Evolutionary conservation across 2,797 vertebrate species (phyloP).

Genomic region (Basileuterus tristriatus): DNA sequence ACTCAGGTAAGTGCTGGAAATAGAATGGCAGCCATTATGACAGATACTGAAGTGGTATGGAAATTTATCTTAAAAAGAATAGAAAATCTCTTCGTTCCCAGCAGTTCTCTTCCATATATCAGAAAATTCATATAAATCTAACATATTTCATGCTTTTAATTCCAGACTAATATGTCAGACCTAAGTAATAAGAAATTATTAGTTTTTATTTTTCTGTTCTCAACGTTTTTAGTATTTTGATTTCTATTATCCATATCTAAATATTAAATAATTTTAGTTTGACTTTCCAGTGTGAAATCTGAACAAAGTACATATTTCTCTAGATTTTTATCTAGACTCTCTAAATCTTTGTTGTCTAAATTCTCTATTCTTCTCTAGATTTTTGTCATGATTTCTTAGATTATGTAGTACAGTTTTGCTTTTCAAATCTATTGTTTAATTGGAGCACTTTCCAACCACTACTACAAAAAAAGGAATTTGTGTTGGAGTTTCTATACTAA

Average conservation of each 20-base stretch:
- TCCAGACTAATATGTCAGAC: background rate
- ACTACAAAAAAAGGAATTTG: background rate
- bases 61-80: background rate
- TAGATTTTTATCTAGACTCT: background rate
- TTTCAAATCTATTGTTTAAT: background rate
- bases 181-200: background rate
- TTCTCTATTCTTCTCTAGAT: background rate
- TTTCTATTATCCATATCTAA: slow-evolving; percentile 54
- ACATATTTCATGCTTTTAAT: background rate
- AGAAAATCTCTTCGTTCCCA: background rate
- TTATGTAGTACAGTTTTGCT: background rate
- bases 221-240: background rate
- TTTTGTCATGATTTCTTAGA: background rate
- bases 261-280: slow-evolving; percentile 58
- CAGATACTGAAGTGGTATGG: background rate
- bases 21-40: background rate
- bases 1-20: background rate
- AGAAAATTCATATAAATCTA: background rate
- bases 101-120: background rate
- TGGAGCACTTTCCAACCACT: background rate
- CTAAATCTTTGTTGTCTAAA: background rate
- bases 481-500: background rate
- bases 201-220: background rate
- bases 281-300: slow-evolving; percentile 48
- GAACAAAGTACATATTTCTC: background rate